Evolutionary conservation across 2,888 invertebrate genomes (phyloP).

Genomic region (Elmis aenea): DNA sequence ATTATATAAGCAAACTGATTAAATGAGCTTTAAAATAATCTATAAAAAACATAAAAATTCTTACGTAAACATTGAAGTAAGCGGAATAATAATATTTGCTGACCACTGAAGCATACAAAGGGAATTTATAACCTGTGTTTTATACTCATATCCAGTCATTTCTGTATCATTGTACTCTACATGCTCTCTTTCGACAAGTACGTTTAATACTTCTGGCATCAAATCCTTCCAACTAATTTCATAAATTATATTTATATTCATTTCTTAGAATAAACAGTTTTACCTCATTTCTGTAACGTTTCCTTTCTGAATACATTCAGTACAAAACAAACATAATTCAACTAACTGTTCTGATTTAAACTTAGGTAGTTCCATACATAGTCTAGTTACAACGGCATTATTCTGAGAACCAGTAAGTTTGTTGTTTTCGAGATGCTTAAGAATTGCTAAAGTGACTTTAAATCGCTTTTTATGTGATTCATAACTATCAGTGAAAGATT

Average conservation of each 20-base stretch:
- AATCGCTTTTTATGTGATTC: slow-evolving; percentile 35
- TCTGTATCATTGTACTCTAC: slow-evolving; percentile 56
- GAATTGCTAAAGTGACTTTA: slow-evolving; percentile 28
- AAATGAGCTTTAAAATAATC: slow-evolving; percentile 19
- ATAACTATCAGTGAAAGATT: slow-evolving; percentile 31
- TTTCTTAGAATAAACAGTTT: neutral
- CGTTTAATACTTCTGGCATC: slow-evolving; percentile 57
- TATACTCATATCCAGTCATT: slow-evolving; percentile 56
- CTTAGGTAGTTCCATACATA: slow-evolving; percentile 49
- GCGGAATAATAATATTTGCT: slow-evolving; percentile 54
- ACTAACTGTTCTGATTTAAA: slow-evolving; percentile 51
- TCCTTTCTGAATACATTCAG: slow-evolving; percentile 51
- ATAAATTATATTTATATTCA: neutral
- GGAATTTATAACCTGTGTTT: slow-evolving; percentile 54
- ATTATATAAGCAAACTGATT: too few species aligned
- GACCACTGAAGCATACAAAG: slow-evolving; percentile 60
- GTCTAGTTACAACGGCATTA: slow-evolving; percentile 49
- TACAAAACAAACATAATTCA: slow-evolving; percentile 53
- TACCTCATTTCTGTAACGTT: slow-evolving; percentile 50
- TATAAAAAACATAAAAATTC: slow-evolving; percentile 8
- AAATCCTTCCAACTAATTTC: slow-evolving; percentile 61
- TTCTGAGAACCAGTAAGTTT: slow-evolving; percentile 38
- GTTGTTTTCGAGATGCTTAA: slow-evolving; percentile 34
- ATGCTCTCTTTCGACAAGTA: slow-evolving; percentile 50
- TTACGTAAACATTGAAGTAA: slow-evolving; percentile 67